Percentiles rank a stretch among this genome's conserved stretches.
phyloP scores from a whole-genome alignment of 2,113 vertebrate genomes.

The Ammodytes dubius region DNA sequence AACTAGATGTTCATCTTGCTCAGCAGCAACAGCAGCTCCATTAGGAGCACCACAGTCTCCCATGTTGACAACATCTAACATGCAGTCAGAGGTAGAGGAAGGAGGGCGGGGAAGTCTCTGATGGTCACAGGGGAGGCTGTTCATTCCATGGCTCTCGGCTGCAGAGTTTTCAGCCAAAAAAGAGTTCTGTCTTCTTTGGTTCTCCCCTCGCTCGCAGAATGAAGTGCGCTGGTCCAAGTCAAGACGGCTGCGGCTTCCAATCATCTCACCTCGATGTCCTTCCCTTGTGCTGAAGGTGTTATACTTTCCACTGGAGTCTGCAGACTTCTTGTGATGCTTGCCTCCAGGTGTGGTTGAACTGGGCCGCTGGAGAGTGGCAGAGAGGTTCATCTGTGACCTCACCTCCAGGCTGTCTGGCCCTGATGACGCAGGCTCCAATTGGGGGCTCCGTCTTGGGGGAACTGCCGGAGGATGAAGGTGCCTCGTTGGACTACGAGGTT shows the following conservation, averaged over 20 bases:
- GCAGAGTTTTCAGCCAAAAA: conserved; percentile 54
- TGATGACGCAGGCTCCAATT: conserved; percentile 88
- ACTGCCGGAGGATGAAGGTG: conserved; percentile 90
- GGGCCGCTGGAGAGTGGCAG: conserved; percentile 89
- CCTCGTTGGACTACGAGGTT: conserved; percentile 82
- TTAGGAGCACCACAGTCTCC: conserved; percentile 63
- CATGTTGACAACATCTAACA: conserved; percentile 57
- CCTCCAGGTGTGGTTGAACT: conserved; percentile 77
- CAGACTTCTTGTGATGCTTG: conserved; percentile 87
- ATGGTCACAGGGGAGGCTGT: conserved; percentile 78
- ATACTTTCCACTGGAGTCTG: conserved; percentile 88
- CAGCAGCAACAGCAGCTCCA: conserved; percentile 75
- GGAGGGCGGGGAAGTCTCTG: conserved; percentile 80
- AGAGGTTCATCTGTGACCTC: conserved; percentile 90
- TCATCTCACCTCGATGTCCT: conserved; percentile 80
- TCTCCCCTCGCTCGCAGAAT: conserved; percentile 86
- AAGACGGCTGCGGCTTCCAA: conserved; percentile 80
- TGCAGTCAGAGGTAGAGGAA: conserved; percentile 80
- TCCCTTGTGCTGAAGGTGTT: conserved; percentile 92
- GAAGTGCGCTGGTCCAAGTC: conserved; percentile 91
- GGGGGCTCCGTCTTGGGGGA: conserved; percentile 93
- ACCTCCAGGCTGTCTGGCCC: conserved; percentile 89
- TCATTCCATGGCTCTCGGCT: conserved; percentile 82
- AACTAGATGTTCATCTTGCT: conserved; percentile 87
- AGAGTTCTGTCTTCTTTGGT: conserved; percentile 87